phyloP scores from a whole-genome alignment of 2,888 invertebrate species.

The Adelognathus sp. region DNA sequence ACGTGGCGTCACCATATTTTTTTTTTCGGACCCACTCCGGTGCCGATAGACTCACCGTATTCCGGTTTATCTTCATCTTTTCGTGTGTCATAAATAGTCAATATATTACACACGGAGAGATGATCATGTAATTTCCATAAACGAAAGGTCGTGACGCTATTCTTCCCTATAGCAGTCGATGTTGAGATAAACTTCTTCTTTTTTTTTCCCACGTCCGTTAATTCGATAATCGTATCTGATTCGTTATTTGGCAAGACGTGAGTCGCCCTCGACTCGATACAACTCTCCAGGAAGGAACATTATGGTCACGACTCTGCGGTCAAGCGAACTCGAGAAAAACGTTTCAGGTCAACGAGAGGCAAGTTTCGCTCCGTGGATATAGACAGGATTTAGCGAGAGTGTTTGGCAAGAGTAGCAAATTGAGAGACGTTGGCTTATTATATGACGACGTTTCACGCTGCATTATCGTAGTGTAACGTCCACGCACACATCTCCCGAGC shows the following conservation, averaged over 20 bases:
- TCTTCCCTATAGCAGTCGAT: no score
- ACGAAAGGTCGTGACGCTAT: no score
- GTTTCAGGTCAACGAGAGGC: background rate
- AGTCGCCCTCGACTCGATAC: no score
- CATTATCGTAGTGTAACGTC: background rate
- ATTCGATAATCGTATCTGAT: background rate
- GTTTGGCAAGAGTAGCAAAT: slow-evolving; percentile 20
- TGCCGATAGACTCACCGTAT: no score
- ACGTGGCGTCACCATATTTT: no score
- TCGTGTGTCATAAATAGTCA: no score
- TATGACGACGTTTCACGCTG: background rate
- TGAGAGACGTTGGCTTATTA: slow-evolving; percentile 19
- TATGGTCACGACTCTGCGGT: background rate
- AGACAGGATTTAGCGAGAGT: background rate
- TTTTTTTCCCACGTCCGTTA: background rate
- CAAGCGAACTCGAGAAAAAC: background rate
- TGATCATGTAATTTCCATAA: no score
- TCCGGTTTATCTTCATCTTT: no score
- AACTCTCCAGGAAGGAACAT: no score
- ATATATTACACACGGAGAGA: no score
- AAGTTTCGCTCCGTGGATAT: background rate
- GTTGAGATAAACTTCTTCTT: background rate
- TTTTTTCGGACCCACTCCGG: no score
- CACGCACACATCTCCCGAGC: background rate
- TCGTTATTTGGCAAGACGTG: background rate